Evolutionary conservation across 2,888 invertebrate genomes (phyloP), one percentile per base, ranked within the genome.

Genomic region (Branchellion lobata): DNA sequence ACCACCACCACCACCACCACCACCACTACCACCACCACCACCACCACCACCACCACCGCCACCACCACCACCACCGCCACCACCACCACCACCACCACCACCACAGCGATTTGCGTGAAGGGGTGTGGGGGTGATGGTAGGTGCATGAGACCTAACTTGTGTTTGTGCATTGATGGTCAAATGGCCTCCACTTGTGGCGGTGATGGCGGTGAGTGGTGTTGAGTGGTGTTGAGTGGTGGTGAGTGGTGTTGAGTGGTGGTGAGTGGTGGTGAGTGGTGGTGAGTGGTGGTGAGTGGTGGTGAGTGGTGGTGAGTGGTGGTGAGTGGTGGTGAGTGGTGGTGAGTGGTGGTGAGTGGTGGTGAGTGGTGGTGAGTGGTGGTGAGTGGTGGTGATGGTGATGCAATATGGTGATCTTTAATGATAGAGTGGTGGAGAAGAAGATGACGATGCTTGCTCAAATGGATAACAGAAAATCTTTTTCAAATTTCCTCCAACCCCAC

Each of bases 111-210:
- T 80, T 93, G 93, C 85, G 89, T 91, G 34, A 90, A 91, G 84
- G 90, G 91, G 83, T 93, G 94, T 87, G 92, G 92, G 14, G 90
- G 91, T 36, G 27, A 27, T 21, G 92, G 93, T 79, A 89, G 91
- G 77, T 94, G 94, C 85, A 91, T 94, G 83, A 91, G 92, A 83
- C 94, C 94, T 33, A 93, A 93, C 87, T 89, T 92, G 85, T 94
- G 94, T 86, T 89, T 92, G 34, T 94, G 94, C 86, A 91, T 92
- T 8, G 91, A 91, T 76, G 85, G 86, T 27, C 80, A 81, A 77
- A 83, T 84, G 24, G 81, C 84, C 1, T 78, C 82, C 1, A 71
- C 78, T n/a, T 82, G 82, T 33, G 68, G 1, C 27, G 61, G 21
- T 57, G 61, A 57, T 24, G n/a, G 21, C 5, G 61, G n/a, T 57